Base-by-base conservation (phyloP, 1,140 invertebrate species). In the Aporrectodea caliginosa region DNA sequence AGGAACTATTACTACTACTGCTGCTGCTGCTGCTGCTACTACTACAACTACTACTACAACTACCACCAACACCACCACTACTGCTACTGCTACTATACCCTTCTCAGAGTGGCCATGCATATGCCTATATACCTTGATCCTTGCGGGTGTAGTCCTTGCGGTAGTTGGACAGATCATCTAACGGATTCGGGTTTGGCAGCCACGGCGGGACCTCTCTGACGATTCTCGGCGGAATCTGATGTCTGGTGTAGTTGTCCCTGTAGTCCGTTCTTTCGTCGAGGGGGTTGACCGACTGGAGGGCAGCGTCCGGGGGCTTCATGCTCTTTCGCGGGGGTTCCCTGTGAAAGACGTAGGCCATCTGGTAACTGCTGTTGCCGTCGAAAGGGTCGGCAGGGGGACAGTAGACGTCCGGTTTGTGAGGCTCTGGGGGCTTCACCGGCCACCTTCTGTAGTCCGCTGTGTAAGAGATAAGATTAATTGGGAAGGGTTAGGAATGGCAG, bases 371-470 rank as follows among this genome's bases (percentile, higher is more conserved):
- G 69, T 85, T 75, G 22, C 88, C 88, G 69, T 86, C 84, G 83
- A 89, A 88, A 35, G 78, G 82, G 34, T 84, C 81, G 32, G 76
- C 81, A 12, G 87, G 85, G 68, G 86, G 84, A 70, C 79, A 79
- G 34, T 84, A 85, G 16, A 82, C 81, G 31, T 82, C 82, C 27
- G 79, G 79, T 32, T 82, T 79, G 29, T 80, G 78, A 2, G 71
- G 77, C 69, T 79, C 69, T 30, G 83, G 83, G 32, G 78, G 77
- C 16, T 80, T 80, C 35, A 86, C 73, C 29, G 84, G 83, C 88
- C 88, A 89, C 78, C 86, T 86, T 35, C 83, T 83, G 79, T 87
- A 89, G 81, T 89, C 88, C 83, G 82, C 87, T 88, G 81, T 22
- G 83, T 84, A 72, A 35, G 75, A 68, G 58, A 81, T 75, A 78